These are phyloP conservation scores for Eueremaeus valkanovi DNA, from an alignment of 2,888 invertebrate species.

Conservation along the genomic window DNA sequence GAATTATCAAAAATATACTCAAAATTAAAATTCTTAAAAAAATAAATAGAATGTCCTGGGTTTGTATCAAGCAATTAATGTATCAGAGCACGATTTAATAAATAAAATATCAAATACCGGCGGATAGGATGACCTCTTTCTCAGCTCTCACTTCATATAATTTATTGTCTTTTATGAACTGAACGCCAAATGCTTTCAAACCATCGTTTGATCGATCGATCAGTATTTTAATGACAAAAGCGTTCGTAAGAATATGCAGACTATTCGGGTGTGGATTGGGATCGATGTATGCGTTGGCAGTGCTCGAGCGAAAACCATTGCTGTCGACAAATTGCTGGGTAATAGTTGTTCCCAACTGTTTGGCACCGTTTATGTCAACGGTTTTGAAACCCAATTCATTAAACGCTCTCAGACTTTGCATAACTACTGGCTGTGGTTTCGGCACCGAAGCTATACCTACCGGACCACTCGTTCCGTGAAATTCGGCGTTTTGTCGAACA, in stretches of 20 bases:
- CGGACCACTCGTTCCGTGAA: slow-evolving; percentile 31
- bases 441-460: slow-evolving; percentile 15
- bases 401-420: neutral
- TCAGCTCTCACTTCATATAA: neutral
- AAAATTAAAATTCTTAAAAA: too few species aligned
- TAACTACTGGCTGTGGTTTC: neutral
- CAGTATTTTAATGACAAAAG: slow-evolving; percentile 14
- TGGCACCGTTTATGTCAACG: slow-evolving; percentile 30
- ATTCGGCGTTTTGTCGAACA: slow-evolving; percentile 18
- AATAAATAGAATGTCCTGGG: too few species aligned
- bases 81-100: too few species aligned
- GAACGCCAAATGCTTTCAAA: slow-evolving; percentile 11
- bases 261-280: slow-evolving; percentile 33
- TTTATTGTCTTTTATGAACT: neutral
- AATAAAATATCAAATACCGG: slow-evolving; percentile 16
- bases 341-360: slow-evolving; percentile 31
- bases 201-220: neutral
- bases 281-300: slow-evolving; percentile 35
- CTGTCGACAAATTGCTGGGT: neutral
- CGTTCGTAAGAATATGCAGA: neutral
- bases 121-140: slow-evolving; percentile 29
- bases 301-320: slow-evolving; percentile 1
- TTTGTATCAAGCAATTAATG: too few species aligned
- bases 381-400: slow-evolving; percentile 30
- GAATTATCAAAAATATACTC: too few species aligned